Conservation (phyloP, 2,797 vertebrate species). For the Anomalospiza imberbis region DNA sequence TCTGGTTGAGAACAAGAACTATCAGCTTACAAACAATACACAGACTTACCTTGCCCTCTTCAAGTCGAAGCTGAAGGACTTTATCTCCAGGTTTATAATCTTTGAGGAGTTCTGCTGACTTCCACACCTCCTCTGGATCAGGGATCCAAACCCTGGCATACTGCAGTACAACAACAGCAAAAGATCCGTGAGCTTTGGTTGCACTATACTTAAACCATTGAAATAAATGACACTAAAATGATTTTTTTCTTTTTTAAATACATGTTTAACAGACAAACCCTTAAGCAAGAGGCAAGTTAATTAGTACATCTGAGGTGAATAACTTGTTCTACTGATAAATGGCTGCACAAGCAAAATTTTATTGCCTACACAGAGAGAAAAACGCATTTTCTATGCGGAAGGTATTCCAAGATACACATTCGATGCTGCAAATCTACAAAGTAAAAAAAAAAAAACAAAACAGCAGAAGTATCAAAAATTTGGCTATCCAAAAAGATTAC, state of each 20-base stretch:
- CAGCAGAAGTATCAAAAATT: background rate
- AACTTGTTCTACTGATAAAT: background rate
- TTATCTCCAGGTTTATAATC: constrained; percentile 91
- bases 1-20: background rate
- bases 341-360: background rate
- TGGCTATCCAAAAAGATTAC: background rate
- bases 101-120: constrained; percentile 91
- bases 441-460: background rate
- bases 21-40: background rate
- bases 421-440: background rate
- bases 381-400: background rate
- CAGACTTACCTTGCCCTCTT: constrained; percentile 88
- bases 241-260: background rate
- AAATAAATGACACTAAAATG: background rate
- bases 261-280: background rate
- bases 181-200: background rate
- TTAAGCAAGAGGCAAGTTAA: background rate
- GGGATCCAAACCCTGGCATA: constrained; percentile 97
- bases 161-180: constrained; percentile 72
- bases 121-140: constrained; percentile 95
- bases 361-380: background rate
- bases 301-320: background rate
- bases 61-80: constrained; percentile 85
- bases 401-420: background rate
- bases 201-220: background rate